Percentiles rank a stretch among this genome's conserved stretches.
Evolutionary conservation across 2,888 invertebrate genomes (phyloP).

Genomic region (Druceiella hillmani): DNA sequence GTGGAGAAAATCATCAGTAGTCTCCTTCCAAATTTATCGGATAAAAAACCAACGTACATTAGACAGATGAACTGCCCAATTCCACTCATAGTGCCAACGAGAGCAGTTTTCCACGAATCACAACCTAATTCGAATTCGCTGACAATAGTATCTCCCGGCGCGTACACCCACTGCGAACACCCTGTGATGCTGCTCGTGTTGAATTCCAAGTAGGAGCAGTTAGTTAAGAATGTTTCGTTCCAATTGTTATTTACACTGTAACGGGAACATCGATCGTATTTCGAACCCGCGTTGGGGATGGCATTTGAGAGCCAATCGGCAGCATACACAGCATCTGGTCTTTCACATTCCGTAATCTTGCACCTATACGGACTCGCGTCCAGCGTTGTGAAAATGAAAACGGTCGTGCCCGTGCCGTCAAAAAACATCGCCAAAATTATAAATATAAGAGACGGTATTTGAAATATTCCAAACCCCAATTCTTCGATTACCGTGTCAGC

Average conservation of each 20-base stretch:
- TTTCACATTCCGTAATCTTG: slow-evolving; percentile 1
- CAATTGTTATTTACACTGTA: too few species aligned
- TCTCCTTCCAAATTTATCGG: slow-evolving; percentile 50
- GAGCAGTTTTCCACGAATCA: slow-evolving; percentile 53
- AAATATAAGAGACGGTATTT: background rate
- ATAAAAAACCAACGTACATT: slow-evolving; percentile 51
- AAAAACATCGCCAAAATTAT: background rate
- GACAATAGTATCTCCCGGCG: background rate
- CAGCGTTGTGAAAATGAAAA: background rate
- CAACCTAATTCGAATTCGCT: slow-evolving; percentile 41
- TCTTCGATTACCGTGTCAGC: too few species aligned
- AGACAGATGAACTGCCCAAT: slow-evolving; percentile 55
- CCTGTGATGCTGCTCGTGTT: background rate
- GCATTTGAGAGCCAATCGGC: background rate
- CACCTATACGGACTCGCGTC: background rate
- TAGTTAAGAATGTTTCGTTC: background rate
- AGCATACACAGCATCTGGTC: background rate
- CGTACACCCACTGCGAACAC: background rate
- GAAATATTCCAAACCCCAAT: slow-evolving; percentile 1
- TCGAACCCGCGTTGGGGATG: too few species aligned
- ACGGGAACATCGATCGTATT: too few species aligned
- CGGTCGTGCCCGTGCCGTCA: background rate
- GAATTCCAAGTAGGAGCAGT: slow-evolving; percentile 24
- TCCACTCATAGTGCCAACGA: slow-evolving; percentile 57
- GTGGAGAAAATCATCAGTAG: slow-evolving; percentile 41